Conservation (phyloP, 2,797 vertebrate species). For the Setipinna tenuifilis region DNA sequence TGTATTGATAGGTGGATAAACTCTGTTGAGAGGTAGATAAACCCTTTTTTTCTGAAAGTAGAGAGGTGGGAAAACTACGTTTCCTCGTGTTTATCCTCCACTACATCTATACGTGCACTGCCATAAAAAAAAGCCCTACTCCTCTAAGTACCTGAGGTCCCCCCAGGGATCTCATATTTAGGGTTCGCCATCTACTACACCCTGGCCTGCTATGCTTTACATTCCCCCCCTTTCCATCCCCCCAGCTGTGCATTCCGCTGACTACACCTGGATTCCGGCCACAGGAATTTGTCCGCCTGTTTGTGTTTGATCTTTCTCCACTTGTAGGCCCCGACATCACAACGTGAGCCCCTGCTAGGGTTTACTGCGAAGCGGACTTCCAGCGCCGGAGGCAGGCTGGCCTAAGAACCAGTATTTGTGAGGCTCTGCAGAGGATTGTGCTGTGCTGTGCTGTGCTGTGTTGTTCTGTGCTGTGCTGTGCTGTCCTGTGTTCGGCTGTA, state of each 20-base stretch:
- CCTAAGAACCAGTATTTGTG: neutral
- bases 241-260: constrained; percentile 14
- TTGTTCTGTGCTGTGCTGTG: no score
- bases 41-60: no score
- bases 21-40: no score
- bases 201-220: neutral
- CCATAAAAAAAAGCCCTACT: neutral
- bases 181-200: neutral
- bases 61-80: no score
- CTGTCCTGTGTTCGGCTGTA: neutral
- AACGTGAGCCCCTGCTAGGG: neutral
- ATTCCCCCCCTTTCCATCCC: neutral
- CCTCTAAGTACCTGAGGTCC: neutral
- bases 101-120: no score
- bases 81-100: no score
- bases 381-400: neutral
- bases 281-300: neutral
- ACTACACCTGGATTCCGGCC: constrained; percentile 20
- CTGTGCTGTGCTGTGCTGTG: neutral
- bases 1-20: no score
- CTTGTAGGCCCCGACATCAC: neutral
- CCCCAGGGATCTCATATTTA: neutral
- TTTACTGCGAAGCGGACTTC: neutral
- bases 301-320: neutral
- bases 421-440: neutral